A percentile compares a stretch with the other conserved stretches of the same genome.
Conservation (phyloP, 2,797 vertebrate species). For the Lutjanus campechanus region DNA sequence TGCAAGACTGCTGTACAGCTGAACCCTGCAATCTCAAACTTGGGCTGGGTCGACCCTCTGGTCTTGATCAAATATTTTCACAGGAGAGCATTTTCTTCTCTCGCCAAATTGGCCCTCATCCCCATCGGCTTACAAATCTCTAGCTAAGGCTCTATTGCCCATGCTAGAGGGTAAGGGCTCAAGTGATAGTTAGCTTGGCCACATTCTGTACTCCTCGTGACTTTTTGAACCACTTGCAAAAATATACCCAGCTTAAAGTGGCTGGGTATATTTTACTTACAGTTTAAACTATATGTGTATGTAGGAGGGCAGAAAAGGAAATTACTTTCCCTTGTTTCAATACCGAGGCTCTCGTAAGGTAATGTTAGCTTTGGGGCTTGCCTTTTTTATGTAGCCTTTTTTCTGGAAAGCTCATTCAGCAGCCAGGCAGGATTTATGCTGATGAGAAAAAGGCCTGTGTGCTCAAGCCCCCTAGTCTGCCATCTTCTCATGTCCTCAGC, state of each 20-base stretch:
- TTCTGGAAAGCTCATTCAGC: conserved; percentile 60
- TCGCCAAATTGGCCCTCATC: conserved; percentile 48
- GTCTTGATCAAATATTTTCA: conserved; percentile 71
- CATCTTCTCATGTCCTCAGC: conserved; percentile 40
- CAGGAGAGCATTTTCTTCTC: conserved; percentile 52
- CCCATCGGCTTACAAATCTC: conserved; percentile 43
- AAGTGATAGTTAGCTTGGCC: conserved; percentile 41
- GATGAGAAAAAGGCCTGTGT: conserved; percentile 75
- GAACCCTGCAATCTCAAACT: conserved; percentile 47
- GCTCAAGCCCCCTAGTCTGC: conserved; percentile 37
- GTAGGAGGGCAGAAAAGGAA: conserved; percentile 53
- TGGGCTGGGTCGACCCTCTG: conserved; percentile 31
- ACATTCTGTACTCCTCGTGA: conserved; percentile 41
- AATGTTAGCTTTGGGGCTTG: conserved; percentile 63
- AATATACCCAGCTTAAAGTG: conserved; percentile 42
- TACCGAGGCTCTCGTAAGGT: conserved; percentile 48
- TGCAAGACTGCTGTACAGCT: conserved; percentile 18
- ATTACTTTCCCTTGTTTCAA: conserved; percentile 63
- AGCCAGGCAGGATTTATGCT: conserved; percentile 73
- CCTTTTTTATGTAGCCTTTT: conserved; percentile 45
- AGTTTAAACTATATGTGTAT: conserved; percentile 52
- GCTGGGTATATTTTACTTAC: conserved; percentile 45
- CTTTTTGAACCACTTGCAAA: conserved; percentile 58
- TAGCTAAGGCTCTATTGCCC: conserved; percentile 29
- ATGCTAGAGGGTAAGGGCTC: conserved; percentile 39